Evolutionary conservation across 2,113 vertebrate genomes (phyloP).

Genomic region (Ceyx margarethae): DNA sequence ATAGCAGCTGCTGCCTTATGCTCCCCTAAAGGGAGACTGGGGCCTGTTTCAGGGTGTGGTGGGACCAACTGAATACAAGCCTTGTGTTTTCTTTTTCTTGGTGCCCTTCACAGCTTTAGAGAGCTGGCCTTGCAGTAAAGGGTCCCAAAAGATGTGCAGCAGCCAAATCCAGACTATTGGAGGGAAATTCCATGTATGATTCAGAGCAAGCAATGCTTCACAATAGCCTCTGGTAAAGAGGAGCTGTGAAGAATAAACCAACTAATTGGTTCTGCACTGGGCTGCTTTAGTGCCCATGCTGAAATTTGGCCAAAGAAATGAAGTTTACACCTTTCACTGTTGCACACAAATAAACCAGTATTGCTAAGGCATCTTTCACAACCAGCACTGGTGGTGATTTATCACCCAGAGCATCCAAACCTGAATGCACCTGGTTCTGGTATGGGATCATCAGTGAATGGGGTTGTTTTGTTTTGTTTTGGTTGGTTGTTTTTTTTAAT

Average conservation of each 20-base stretch:
- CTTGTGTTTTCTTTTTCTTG: neutral
- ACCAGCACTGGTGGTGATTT: constrained; percentile 6
- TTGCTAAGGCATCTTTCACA: constrained; percentile 40
- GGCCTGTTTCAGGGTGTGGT: neutral
- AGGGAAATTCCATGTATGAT: neutral
- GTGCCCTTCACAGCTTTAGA: constrained; percentile 3
- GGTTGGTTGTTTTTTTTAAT: constrained; percentile 5
- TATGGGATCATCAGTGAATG: constrained; percentile 10
- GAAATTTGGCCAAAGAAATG: constrained; percentile 20
- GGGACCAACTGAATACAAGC: neutral
- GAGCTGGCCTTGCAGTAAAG: neutral
- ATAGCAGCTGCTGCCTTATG: constrained; percentile 54
- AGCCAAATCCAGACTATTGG: neutral
- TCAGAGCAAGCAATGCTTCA: neutral
- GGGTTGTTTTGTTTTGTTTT: neutral
- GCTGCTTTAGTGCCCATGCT: neutral
- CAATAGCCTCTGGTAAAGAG: neutral
- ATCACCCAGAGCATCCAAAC: neutral
- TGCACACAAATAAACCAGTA: constrained; percentile 9
- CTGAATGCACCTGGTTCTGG: constrained; percentile 33
- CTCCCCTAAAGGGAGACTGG: constrained; percentile 9
- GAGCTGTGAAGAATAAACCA: neutral
- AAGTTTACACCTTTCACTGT: constrained; percentile 38
- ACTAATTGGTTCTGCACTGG: neutral
- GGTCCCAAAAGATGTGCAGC: neutral